A percentile compares a stretch with the other conserved stretches of the same genome.
Evolutionary conservation across 1,140 invertebrate genomes (phyloP).

Genomic region (Atopsyche davidsoni): DNA sequence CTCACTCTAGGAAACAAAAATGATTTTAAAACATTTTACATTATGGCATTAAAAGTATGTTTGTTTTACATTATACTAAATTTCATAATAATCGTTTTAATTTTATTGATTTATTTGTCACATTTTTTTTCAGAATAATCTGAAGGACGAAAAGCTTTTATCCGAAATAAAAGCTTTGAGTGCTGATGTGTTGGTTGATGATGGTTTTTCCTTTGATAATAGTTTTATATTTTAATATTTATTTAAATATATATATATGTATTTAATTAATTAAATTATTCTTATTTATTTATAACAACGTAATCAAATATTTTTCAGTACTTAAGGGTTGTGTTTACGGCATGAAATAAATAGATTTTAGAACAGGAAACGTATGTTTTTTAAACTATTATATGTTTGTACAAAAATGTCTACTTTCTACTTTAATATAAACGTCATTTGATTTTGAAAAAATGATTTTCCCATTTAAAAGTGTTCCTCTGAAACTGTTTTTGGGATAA

Average conservation of each 20-base stretch:
- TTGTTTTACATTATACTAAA: not conserved
- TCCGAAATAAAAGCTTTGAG: not conserved
- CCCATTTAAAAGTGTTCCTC: not conserved
- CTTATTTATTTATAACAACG: not conserved
- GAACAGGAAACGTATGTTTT: not conserved
- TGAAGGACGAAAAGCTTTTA: constrained; percentile 8
- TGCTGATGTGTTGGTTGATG: too few species aligned
- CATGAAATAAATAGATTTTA: too few species aligned
- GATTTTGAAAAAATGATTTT: not conserved
- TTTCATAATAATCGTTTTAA: not conserved
- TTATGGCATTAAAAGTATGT: constrained; percentile 11
- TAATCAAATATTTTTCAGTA: not conserved
- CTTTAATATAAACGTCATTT: not conserved
- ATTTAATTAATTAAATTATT: not conserved
- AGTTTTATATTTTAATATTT: not conserved
- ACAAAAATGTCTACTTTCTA: not conserved
- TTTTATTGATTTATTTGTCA: not conserved
- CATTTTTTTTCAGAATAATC: constrained; percentile 5
- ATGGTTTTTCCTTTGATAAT: not conserved
- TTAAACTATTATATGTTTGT: not conserved
- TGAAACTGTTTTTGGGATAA: too few species aligned
- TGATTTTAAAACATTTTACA: constrained; percentile 12
- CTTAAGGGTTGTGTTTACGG: not conserved
- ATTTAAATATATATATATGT: not conserved
- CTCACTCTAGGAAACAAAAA: not conserved